Evolutionary conservation across 2,113 vertebrate genomes (phyloP).

Genomic region (Paramormyrops kingsleyae): DNA sequence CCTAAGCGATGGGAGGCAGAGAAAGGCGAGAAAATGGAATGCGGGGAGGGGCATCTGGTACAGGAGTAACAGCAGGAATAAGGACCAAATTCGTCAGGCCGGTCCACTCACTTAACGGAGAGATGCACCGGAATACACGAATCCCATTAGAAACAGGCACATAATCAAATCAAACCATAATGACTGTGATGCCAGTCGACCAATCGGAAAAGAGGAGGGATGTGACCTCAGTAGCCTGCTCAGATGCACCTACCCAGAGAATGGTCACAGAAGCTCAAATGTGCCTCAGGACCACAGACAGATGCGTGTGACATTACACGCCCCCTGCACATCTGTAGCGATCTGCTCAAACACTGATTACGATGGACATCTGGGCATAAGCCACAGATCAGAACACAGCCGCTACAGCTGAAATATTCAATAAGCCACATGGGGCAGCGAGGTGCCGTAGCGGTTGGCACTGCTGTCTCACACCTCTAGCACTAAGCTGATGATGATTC

Average conservation of each 20-base stretch:
- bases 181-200: neutral
- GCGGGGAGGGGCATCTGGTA: neutral
- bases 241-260: neutral
- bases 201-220: neutral
- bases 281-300: neutral
- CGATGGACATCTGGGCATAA: neutral
- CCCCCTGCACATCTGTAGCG: neutral
- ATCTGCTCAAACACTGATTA: neutral
- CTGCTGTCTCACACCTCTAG: neutral
- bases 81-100: neutral
- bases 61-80: neutral
- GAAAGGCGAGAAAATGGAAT: neutral
- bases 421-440: neutral
- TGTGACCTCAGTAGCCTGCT: neutral
- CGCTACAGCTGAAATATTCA: neutral
- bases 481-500: neutral
- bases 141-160: neutral
- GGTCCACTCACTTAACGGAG: neutral
- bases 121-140: neutral
- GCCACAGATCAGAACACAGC: neutral
- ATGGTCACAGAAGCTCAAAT: neutral
- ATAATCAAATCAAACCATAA: neutral
- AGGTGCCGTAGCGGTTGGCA: neutral
- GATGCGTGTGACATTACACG: neutral
- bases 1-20: constrained; percentile 45